Evolutionary conservation across 2,113 vertebrate genomes (phyloP).

Genomic region (Blennius ocellaris): DNA sequence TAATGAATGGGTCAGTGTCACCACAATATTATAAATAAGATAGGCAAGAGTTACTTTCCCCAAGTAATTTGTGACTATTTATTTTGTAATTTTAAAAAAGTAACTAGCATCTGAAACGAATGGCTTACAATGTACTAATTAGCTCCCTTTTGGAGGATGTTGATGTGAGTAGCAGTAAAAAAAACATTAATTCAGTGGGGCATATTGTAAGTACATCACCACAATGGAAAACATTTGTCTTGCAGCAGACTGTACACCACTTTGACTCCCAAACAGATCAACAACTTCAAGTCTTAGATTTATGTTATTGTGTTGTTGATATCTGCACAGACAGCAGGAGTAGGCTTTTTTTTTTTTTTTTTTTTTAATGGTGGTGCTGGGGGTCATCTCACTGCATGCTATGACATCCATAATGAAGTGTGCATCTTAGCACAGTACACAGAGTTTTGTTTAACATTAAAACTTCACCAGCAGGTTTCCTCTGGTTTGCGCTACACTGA

Average conservation of each 20-base stretch:
- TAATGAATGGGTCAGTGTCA: too few relatives aligned
- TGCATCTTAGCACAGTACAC: constrained; percentile 62
- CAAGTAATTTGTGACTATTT: too few relatives aligned
- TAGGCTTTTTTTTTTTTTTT: constrained; percentile 50
- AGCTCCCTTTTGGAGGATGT: too few relatives aligned
- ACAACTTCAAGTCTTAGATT: constrained; percentile 63
- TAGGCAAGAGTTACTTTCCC: too few relatives aligned
- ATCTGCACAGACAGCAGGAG: constrained; percentile 32
- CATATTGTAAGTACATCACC: constrained; percentile 41
- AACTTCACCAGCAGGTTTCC: constrained; percentile 64
- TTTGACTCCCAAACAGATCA: constrained; percentile 53
- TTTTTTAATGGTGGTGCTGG: constrained; percentile 32
- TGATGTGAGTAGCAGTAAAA: too few relatives aligned
- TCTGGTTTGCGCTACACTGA: constrained; percentile 49
- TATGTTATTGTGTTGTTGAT: constrained; percentile 64
- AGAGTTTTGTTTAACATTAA: constrained; percentile 68
- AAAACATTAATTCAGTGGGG: constrained; percentile 14
- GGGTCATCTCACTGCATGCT: constrained; percentile 65
- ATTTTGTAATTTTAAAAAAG: too few relatives aligned
- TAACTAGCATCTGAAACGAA: too few relatives aligned
- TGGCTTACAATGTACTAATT: too few relatives aligned
- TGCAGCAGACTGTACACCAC: constrained; percentile 34
- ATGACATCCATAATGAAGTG: constrained; percentile 72
- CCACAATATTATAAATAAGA: too few relatives aligned
- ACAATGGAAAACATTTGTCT: constrained; percentile 49